These are phyloP conservation scores for Piliocolobus tephrosceles DNA, from an alignment of 2,113 vertebrate genomes.

Conservation along the genomic window DNA sequence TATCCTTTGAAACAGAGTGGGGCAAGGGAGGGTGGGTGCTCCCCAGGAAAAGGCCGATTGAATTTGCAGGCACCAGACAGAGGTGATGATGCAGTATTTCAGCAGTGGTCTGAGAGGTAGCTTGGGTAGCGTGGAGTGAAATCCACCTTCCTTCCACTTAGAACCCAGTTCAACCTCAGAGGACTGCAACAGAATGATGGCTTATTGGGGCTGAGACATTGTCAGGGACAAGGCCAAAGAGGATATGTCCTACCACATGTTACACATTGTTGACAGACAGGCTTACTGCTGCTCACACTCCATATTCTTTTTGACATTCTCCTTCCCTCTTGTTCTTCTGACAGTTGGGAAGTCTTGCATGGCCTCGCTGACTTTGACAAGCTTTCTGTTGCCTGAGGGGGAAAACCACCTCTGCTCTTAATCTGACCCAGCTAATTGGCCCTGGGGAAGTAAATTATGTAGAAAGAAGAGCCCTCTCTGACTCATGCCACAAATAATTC, in stretches of 20 bases:
- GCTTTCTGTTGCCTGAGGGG: conserved; percentile 16
- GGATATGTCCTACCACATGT: not conserved
- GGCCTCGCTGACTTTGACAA: conserved; percentile 44
- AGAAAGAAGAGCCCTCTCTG: conserved; percentile 44
- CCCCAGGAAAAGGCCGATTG: conserved; percentile 30
- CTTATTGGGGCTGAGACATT: not conserved
- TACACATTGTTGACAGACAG: conserved; percentile 13
- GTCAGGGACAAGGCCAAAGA: conserved; percentile 14
- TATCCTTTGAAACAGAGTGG: conserved; percentile 39
- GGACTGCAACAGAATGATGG: not conserved
- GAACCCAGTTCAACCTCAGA: not conserved
- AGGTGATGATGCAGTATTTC: not conserved
- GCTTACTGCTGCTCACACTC: not conserved
- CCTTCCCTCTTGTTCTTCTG: not conserved
- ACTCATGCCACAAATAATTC: conserved; percentile 29
- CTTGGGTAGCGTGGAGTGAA: conserved; percentile 8
- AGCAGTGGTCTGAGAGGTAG: not conserved
- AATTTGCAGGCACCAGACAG: not conserved
- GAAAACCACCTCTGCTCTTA: conserved; percentile 69
- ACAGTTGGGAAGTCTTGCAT: conserved; percentile 51
- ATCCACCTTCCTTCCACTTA: not conserved
- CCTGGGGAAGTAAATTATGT: conserved; percentile 60
- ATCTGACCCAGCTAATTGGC: conserved; percentile 74
- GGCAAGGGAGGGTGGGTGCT: not conserved
- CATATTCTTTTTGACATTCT: not conserved